These are phyloP conservation scores for Megalops cyprinoides DNA, from an alignment of 2,797 vertebrate genomes.

Conservation along the genomic window DNA sequence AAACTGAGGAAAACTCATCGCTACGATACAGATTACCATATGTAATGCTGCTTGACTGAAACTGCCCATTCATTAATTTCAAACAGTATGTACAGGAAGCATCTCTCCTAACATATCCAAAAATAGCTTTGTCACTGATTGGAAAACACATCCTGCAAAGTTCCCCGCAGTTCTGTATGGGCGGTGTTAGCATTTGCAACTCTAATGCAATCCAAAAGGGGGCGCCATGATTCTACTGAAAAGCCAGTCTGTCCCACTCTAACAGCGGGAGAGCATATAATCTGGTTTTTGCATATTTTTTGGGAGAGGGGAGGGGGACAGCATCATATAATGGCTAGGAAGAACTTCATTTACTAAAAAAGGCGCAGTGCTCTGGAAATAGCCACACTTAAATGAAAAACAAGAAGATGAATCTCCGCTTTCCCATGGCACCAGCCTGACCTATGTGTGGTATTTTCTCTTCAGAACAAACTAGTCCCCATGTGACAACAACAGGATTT, in stretches of 20 bases:
- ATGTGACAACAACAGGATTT: slow-evolving; percentile 24
- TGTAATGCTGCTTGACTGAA: too few relatives aligned
- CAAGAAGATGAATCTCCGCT: slow-evolving; percentile 60
- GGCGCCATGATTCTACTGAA: slow-evolving; percentile 53
- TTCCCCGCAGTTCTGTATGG: neutral
- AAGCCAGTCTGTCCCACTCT: neutral
- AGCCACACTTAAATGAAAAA: slow-evolving; percentile 63
- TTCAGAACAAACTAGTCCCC: slow-evolving; percentile 41
- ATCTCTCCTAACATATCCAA: neutral
- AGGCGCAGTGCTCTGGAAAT: slow-evolving; percentile 68
- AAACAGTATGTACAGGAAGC: neutral
- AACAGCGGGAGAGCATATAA: slow-evolving; percentile 27
- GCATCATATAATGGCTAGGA: slow-evolving; percentile 50
- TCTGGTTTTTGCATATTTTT: slow-evolving; percentile 37
- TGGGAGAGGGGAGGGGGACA: slow-evolving; percentile 52
- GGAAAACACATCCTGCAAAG: neutral
- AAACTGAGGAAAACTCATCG: neutral
- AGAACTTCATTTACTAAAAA: slow-evolving; percentile 65
- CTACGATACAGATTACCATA: neutral
- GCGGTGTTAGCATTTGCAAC: slow-evolving; percentile 4
- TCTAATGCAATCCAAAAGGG: slow-evolving; percentile 52
- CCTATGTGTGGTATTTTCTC: slow-evolving; percentile 69
- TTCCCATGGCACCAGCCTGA: slow-evolving; percentile 75
- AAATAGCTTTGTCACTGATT: neutral
- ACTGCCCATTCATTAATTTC: too few relatives aligned